These are phyloP conservation scores for Thunnus thynnus DNA, from an alignment of 2,113 vertebrate species.

Conservation along the genomic window DNA sequence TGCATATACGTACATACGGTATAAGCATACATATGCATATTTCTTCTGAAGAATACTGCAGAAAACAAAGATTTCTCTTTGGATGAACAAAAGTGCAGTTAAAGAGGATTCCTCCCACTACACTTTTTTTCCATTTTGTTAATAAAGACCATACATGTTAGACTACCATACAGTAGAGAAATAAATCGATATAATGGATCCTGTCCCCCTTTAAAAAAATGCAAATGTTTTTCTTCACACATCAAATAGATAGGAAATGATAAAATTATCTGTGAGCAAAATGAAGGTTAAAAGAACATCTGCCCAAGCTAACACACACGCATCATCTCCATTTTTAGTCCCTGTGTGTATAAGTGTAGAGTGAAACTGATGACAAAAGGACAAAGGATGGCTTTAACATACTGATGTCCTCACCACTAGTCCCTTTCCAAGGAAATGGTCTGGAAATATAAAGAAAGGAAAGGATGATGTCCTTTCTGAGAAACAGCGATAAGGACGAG, in stretches of 20 bases:
- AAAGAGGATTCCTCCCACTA: too few relatives aligned
- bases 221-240: background rate
- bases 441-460: conserved; percentile 23
- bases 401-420: background rate
- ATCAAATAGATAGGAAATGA: background rate
- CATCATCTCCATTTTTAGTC: background rate
- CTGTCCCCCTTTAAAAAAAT: background rate
- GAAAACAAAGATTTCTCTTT: too few relatives aligned
- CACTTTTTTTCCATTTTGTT: too few relatives aligned
- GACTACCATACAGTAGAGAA: background rate
- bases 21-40: too few relatives aligned
- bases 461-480: conserved; percentile 9
- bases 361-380: conserved; percentile 30
- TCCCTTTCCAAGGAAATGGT: conserved; percentile 14
- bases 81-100: too few relatives aligned
- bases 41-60: too few relatives aligned
- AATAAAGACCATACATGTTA: too few relatives aligned
- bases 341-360: background rate
- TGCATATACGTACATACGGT: too few relatives aligned
- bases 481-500: background rate
- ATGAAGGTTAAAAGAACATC: conserved; percentile 20
- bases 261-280: background rate
- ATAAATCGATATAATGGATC: background rate
- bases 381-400: conserved; percentile 27
- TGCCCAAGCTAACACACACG: background rate